Evolutionary conservation across 2,797 vertebrate genomes (phyloP).

Genomic region (Melanotaenia nigrans): DNA sequence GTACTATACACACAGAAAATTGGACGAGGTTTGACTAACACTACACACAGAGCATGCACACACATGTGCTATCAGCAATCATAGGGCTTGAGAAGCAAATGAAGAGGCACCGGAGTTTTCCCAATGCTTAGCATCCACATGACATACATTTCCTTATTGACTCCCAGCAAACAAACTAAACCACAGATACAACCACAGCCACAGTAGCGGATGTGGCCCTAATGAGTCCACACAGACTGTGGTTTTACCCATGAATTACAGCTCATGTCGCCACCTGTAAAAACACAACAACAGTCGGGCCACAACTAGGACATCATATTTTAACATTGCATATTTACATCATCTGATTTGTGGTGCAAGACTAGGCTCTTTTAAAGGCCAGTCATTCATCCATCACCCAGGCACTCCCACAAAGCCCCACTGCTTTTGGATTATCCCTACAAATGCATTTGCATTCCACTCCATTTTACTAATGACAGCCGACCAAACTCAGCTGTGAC

Average conservation of each 20-base stretch:
- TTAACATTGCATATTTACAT: constrained; percentile 34
- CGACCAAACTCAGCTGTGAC: constrained; percentile 48
- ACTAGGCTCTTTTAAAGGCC: constrained; percentile 57
- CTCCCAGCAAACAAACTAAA: constrained; percentile 49
- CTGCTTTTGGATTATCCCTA: constrained; percentile 68
- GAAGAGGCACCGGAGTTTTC: constrained; percentile 38
- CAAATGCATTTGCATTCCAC: constrained; percentile 66
- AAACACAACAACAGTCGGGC: constrained; percentile 58
- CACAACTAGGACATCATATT: constrained; percentile 59
- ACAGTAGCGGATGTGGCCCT: constrained; percentile 39
- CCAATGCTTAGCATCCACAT: constrained; percentile 44
- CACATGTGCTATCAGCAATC: constrained; percentile 12
- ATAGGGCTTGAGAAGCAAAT: constrained; percentile 37
- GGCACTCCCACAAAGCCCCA: constrained; percentile 65
- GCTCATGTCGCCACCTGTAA: constrained; percentile 61
- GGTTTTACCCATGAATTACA: constrained; percentile 54
- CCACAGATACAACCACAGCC: constrained; percentile 60
- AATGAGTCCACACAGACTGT: constrained; percentile 62
- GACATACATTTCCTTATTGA: constrained; percentile 49
- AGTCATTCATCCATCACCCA: constrained; percentile 61
- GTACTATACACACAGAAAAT: constrained; percentile 42
- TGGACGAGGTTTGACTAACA: constrained; percentile 33
- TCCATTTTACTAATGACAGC: constrained; percentile 72
- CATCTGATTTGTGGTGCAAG: constrained; percentile 50
- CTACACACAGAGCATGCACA: constrained; percentile 34